A percentile compares a stretch with the other conserved stretches of the same genome.
These are phyloP conservation scores for Periophthalmodon schlosseri DNA, from an alignment of 2,113 vertebrate species.

Conservation along the genomic window DNA sequence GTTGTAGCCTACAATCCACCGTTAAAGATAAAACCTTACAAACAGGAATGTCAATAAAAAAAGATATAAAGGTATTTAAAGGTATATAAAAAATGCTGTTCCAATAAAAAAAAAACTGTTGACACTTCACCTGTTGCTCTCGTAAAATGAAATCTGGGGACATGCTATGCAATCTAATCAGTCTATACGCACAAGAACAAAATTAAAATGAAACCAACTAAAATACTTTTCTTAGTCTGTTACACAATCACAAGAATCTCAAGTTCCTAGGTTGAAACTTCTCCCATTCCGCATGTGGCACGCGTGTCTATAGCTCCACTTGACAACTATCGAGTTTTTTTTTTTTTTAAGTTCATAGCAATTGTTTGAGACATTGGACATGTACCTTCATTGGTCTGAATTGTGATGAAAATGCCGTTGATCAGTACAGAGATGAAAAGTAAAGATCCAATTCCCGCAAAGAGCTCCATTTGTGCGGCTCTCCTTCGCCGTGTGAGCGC, in stretches of 20 bases:
- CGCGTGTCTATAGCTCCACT: constrained; percentile 4
- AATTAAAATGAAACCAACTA: not conserved
- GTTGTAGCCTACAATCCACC: not conserved
- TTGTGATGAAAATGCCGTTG: constrained; percentile 71
- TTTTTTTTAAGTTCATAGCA: not conserved
- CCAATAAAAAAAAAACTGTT: not conserved
- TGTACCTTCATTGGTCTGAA: constrained; percentile 80
- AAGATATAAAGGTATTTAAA: not conserved
- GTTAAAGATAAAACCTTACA: not conserved
- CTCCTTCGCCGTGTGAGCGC: constrained; percentile 31
- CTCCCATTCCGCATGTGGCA: constrained; percentile 35
- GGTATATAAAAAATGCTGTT: not conserved
- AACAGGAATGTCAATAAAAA: not conserved
- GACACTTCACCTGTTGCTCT: constrained; percentile 52
- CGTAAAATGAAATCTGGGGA: constrained; percentile 8
- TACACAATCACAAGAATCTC: not conserved
- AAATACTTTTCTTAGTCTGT: not conserved
- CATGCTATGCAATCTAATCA: not conserved
- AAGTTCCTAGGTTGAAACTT: constrained; percentile 9
- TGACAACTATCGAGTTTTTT: not conserved
- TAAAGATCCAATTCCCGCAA: constrained; percentile 58
- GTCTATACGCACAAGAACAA: not conserved
- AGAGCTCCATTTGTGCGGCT: constrained; percentile 74
- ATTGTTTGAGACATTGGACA: not conserved
- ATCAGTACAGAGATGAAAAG: constrained; percentile 73